These are phyloP conservation scores for Eristalinus sepulchralis DNA, from an alignment of 2,888 invertebrate species.

Conservation along the genomic window DNA sequence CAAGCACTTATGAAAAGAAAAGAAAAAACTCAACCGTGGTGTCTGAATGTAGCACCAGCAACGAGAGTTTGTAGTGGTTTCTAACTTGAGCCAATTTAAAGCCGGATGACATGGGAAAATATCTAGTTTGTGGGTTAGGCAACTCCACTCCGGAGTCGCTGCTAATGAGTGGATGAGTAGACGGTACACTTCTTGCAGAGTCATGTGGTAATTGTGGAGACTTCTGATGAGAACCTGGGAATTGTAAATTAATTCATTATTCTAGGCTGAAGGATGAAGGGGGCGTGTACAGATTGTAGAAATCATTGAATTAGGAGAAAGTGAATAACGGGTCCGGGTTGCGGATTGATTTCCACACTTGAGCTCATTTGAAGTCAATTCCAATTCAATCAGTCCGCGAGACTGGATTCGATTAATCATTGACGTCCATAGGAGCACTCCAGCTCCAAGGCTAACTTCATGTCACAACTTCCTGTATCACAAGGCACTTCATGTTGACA, in stretches of 20 bases:
- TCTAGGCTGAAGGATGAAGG: neutral
- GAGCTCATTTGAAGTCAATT: neutral
- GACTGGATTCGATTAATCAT: neutral
- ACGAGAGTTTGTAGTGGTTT: conserved; percentile 46
- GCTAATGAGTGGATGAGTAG: conserved; percentile 38
- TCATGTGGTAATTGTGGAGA: conserved; percentile 12
- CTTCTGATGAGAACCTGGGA: neutral
- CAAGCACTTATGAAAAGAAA: conserved; percentile 52
- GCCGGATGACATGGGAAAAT: conserved; percentile 62
- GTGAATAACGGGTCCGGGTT: neutral
- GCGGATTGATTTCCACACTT: neutral
- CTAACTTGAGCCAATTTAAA: conserved; percentile 52
- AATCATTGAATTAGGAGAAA: neutral
- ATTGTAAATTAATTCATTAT: neutral
- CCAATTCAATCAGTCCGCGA: too few relatives aligned
- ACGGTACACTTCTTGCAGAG: conserved; percentile 10
- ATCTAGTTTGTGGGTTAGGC: conserved; percentile 64
- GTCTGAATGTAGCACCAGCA: conserved; percentile 38
- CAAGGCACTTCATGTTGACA: neutral
- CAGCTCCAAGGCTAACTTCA: neutral
- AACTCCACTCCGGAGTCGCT: conserved; percentile 14
- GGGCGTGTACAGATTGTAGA: neutral
- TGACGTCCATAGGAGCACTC: neutral
- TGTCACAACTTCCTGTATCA: neutral
- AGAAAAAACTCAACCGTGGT: conserved; percentile 9